phyloP scores from a whole-genome alignment of 2,797 vertebrate genomes.

The Lepus townsendii region DNA sequence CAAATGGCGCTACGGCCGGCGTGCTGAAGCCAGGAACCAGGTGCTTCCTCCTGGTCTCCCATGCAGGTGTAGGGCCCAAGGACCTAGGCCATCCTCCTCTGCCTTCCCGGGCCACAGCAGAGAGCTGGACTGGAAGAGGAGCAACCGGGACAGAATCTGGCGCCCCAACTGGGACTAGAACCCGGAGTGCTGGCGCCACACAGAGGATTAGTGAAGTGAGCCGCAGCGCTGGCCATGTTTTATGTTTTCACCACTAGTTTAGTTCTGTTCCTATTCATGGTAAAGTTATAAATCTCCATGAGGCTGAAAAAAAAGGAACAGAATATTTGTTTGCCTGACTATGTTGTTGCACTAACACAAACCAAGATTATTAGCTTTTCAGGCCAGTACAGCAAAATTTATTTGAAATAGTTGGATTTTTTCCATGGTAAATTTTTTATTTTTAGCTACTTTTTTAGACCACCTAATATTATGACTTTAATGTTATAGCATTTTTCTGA shows the following conservation, averaged over 20 bases:
- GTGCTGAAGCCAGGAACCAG: too few species aligned
- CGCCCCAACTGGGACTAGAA: too few species aligned
- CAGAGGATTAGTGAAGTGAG: too few species aligned
- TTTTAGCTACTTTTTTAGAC: neutral
- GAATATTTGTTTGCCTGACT: neutral
- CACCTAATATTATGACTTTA: neutral
- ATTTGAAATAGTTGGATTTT: conserved; percentile 27
- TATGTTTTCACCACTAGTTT: neutral
- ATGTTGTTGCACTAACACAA: neutral
- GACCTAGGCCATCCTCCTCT: too few species aligned
- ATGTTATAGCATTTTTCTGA: neutral
- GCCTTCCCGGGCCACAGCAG: too few species aligned
- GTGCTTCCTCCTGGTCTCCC: too few species aligned
- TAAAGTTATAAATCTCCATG: neutral
- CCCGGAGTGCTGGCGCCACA: too few species aligned
- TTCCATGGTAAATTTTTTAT: neutral
- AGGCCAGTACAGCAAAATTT: conserved; percentile 37
- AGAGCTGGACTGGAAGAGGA: too few species aligned
- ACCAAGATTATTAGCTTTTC: neutral
- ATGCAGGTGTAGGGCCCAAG: too few species aligned
- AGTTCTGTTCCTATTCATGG: neutral
- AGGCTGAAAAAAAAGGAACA: neutral
- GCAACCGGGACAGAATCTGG: too few species aligned
- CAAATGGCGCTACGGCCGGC: too few species aligned
- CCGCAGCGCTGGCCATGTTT: too few species aligned